These are phyloP conservation scores for Scaptomyza flava DNA, from an alignment of 2,888 invertebrate genomes.

Conservation along the genomic window DNA sequence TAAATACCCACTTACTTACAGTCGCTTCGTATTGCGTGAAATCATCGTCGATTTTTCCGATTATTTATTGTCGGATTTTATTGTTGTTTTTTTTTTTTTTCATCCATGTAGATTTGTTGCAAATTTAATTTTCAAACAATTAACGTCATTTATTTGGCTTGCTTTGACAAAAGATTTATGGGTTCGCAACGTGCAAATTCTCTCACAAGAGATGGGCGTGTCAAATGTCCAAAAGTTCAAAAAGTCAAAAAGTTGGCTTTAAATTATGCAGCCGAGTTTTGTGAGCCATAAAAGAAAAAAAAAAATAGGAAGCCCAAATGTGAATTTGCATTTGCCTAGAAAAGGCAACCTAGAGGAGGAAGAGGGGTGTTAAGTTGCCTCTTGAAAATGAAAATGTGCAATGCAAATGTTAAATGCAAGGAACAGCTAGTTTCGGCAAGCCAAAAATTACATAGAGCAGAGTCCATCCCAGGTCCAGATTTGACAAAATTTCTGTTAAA, in stretches of 20 bases:
- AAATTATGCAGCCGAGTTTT: conserved; percentile 65
- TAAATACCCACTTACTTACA: conserved; percentile 32
- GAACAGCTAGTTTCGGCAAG: background rate
- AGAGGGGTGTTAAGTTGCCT: background rate
- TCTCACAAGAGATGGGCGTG: conserved; percentile 32
- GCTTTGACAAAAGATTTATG: conserved; percentile 64
- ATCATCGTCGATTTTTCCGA: conserved; percentile 59
- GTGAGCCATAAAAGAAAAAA: background rate
- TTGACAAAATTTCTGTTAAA: too few species aligned
- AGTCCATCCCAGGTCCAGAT: background rate
- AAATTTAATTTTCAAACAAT: conserved; percentile 57
- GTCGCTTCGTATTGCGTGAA: conserved; percentile 50
- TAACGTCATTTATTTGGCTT: conserved; percentile 53
- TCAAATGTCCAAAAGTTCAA: conserved; percentile 41
- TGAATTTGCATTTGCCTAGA: conserved; percentile 39
- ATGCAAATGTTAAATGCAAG: background rate
- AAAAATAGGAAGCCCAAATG: conserved; percentile 12
- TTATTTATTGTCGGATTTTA: conserved; percentile 12
- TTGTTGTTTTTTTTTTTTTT: background rate
- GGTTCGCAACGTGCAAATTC: conserved; percentile 54
- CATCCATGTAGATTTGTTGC: conserved; percentile 13
- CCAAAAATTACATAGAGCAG: background rate
- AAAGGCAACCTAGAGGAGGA: background rate
- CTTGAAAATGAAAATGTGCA: background rate
- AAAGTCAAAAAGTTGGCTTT: conserved; percentile 54